Base-by-base conservation (phyloP, 1,140 invertebrate species). In the Drosophila ficusphila region DNA sequence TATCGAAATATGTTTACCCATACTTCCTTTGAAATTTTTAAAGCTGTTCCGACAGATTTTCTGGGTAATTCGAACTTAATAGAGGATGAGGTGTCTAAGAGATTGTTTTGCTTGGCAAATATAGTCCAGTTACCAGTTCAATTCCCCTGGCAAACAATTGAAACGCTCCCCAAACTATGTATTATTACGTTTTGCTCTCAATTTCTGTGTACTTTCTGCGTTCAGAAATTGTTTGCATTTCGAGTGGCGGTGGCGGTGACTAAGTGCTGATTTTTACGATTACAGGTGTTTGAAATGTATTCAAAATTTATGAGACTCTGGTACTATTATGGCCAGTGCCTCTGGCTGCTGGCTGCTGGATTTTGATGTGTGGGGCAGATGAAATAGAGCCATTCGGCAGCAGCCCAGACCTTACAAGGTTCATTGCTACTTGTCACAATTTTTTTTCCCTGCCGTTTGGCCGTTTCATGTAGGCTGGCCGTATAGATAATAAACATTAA, bases 341-440 rank as follows among this genome's bases (percentile, higher is more conserved):
- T 25, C 7, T 14, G 8, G 33, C 7, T 14, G 8, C 21, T 39
- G 25, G 60, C 34, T 18, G n/a, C n/a, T 14, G 11, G n/a, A n/a
- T n/a, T 21, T 14, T 12, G 14, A 44, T 52, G 33, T 67, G 49
- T 42, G 68, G 60, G 62, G 46, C 46, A 65, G 14, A 67, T 65
- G 62, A 48, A 49, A 65, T 65, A 36, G 23, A 56, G 57, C 25
- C 46, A 71, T 16, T 76, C 31, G 39, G 38, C 34, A 67, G 70
- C 74, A 75, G 79, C 79, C 79, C 61, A 86, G 81, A 86, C 81
- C 81, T 86, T 74, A 81, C 62, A 65, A 54, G 76, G 81, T 86
- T 86, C 81, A 86, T 86, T 86, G 81, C 81, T 86, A 86, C 81
- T 86, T 79, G 81, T 73, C 79, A 81, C 79, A 68, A 71, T 65